Percentiles rank a stretch among this genome's conserved stretches.
Evolutionary conservation across 1,140 invertebrate species (phyloP).

Genomic region (Dreissena polymorpha): DNA sequence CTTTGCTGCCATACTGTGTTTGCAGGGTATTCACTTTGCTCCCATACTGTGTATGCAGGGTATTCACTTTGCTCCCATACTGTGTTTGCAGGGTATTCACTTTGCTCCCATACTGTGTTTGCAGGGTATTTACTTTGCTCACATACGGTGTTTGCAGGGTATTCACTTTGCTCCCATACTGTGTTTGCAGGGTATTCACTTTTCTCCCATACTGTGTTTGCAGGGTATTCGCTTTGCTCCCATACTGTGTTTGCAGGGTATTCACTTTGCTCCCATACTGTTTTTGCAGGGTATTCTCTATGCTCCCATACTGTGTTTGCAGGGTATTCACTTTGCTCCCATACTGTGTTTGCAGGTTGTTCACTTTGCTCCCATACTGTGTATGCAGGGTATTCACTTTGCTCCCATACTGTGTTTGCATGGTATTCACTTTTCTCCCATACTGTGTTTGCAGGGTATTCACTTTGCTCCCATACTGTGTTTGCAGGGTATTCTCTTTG

Average conservation of each 20-base stretch:
- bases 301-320: too few species aligned
- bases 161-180: constrained; percentile 93
- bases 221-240: constrained; percentile 91
- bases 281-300: too few species aligned
- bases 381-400: constrained; percentile 88
- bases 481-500: too few species aligned
- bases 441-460: constrained; percentile 83
- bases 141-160: constrained; percentile 81
- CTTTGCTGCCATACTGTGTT: too few species aligned
- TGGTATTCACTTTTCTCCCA: too few species aligned
- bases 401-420: constrained; percentile 89
- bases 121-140: too few species aligned
- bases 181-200: too few species aligned
- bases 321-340: constrained; percentile 91
- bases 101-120: constrained; percentile 90
- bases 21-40: constrained; percentile 89
- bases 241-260: constrained; percentile 86
- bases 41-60: constrained; percentile 88
- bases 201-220: too few species aligned
- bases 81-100: constrained; percentile 86
- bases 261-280: constrained; percentile 92
- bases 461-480: constrained; percentile 91
- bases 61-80: too few species aligned
- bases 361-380: too few species aligned
- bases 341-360: constrained; percentile 86